Evolutionary conservation across 2,797 vertebrate genomes (phyloP).

Genomic region (Vultur gryphus): DNA sequence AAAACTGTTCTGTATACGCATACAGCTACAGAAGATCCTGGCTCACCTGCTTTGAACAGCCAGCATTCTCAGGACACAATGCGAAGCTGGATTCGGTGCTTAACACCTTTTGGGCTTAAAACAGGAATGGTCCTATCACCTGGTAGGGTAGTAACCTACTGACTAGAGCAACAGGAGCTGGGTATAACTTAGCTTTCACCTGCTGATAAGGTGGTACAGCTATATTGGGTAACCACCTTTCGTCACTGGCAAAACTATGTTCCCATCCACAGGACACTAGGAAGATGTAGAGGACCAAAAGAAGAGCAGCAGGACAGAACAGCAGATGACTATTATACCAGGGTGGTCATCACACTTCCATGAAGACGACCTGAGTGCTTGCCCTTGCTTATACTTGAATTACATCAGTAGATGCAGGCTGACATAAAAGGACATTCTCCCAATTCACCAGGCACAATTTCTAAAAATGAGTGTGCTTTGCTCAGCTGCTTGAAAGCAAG

Average conservation of each 20-base stretch:
- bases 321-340: background rate
- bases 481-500: background rate
- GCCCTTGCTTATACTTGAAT: background rate
- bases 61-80: background rate
- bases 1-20: background rate
- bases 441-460: background rate
- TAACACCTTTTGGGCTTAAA: background rate
- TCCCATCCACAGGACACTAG: background rate
- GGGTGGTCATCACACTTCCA: background rate
- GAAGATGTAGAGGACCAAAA: background rate
- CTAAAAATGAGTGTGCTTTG: background rate
- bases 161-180: background rate
- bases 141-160: background rate
- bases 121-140: background rate
- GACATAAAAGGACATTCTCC: background rate
- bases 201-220: background rate
- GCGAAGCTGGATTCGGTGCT: fast-evolving
- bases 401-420: background rate
- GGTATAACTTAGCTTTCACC: background rate
- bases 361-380: background rate
- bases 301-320: background rate
- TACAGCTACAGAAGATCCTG: background rate
- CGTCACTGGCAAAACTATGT: background rate
- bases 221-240: background rate
- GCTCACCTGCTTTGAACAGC: background rate